Percentiles rank a stretch among this genome's conserved stretches.
Conservation (phyloP, 2,888 invertebrate genomes). For the Plusia festucae region DNA sequence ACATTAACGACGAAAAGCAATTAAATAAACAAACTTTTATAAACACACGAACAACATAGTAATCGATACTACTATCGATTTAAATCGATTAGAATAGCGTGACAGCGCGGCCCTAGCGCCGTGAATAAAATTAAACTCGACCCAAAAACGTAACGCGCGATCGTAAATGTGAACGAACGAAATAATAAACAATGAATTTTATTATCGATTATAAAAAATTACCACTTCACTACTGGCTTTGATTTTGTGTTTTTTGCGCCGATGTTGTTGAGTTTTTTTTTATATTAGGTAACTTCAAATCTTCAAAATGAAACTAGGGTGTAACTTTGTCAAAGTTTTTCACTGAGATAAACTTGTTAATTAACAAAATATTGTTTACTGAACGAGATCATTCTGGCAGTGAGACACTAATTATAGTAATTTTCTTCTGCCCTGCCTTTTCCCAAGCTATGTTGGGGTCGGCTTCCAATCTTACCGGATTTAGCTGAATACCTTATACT, state of each 20-base stretch:
- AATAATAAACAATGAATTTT: constrained; percentile 58
- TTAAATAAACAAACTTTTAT: constrained; percentile 3
- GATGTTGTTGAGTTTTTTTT: constrained; percentile 8
- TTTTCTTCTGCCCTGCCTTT: no score
- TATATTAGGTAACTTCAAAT: not conserved
- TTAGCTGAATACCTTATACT: no score
- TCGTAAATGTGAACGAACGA: constrained; percentile 48
- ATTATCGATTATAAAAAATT: constrained; percentile 55
- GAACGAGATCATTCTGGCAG: no score
- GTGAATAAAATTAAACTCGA: constrained; percentile 60
- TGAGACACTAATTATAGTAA: no score
- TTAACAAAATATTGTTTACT: no score
- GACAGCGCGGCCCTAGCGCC: constrained; percentile 34
- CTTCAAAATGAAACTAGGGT: no score
- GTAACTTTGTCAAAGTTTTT: no score
- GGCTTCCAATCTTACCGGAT: no score
- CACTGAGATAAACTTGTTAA: no score
- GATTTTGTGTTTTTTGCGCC: constrained; percentile 31
- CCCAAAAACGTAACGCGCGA: constrained; percentile 51
- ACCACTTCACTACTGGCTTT: constrained; percentile 54
- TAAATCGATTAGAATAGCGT: constrained; percentile 48
- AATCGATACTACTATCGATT: constrained; percentile 36
- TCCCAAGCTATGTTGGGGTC: no score
- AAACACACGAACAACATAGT: constrained; percentile 9
- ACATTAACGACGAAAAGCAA: not conserved